Evolutionary conservation across 2,888 invertebrate genomes (phyloP), one percentile per base, ranked within the genome.

Genomic region (Ectemnius continuus): DNA sequence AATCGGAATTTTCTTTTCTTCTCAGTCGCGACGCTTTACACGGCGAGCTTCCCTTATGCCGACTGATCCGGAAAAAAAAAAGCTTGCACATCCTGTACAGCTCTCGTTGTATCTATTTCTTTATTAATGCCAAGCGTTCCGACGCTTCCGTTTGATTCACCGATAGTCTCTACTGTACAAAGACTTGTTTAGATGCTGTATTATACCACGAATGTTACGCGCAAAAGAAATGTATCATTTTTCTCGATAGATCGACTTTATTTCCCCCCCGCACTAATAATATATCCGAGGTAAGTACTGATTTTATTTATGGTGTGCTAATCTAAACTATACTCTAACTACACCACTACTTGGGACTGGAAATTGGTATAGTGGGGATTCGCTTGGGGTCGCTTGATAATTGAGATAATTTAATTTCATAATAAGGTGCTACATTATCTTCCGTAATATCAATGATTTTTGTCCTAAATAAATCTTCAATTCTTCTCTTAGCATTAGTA

Each of bases 371-470:
- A 36, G 36, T 36, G 36, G 36, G 36, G 6, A 36, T 36, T 8
- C 36, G 36, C 11, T 36, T 62, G 60, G 68, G 67, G 28, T 36
- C 36, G 4, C 11, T 36, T 62, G 60, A 72, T 70, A 45, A 18
- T 45, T 64, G 63, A 73, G 56, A 73, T 36, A 70, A 82, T 82
- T 76, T 79, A 76, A 77, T 81, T 80, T 11, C 45, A 61, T 60
- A 59, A 70, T 73, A 82, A 67, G 58, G 61, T 67, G 64, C 75
- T 83, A 83, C 73, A 83, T 73, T 68, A 61, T 75, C 70, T 74
- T 73, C 48, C 16, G 36, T 63, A 67, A 74, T 62, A 70, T 67
- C 58, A 59, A 57, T 48, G 36, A 60, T 47, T 20, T 47, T 20
- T 67, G 57, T 59, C 59, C 48, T 69, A 65, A 83, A 68, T 58